phyloP scores from a whole-genome alignment of 2,113 vertebrate genomes.

The Lamprologus speciosus region DNA sequence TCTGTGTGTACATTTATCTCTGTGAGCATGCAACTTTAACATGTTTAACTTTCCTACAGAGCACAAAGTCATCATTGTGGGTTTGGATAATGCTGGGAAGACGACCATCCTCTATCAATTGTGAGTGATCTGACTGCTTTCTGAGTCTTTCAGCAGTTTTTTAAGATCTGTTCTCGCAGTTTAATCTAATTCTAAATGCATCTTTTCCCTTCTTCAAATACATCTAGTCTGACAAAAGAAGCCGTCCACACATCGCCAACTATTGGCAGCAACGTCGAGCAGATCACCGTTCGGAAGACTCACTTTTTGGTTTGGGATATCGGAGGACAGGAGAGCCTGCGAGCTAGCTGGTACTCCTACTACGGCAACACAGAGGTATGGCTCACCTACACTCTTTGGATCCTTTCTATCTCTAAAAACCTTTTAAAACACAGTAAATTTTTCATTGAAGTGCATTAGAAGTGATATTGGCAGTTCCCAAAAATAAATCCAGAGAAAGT shows the following conservation, averaged over 20 bases:
- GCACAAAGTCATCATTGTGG: slow-evolving; percentile 81
- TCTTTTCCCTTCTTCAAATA: not conserved
- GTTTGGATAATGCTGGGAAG: slow-evolving; percentile 82
- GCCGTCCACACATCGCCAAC: slow-evolving; percentile 79
- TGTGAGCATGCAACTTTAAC: not conserved
- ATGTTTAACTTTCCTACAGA: slow-evolving; percentile 56
- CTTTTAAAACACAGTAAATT: not conserved
- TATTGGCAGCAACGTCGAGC: slow-evolving; percentile 81
- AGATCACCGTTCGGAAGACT: slow-evolving; percentile 74
- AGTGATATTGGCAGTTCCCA: not conserved
- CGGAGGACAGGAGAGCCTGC: slow-evolving; percentile 76
- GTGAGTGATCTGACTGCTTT: slow-evolving; percentile 55
- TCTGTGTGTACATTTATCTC: not conserved
- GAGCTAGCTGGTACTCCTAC: slow-evolving; percentile 76
- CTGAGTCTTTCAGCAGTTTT: not conserved
- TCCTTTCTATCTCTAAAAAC: not conserved
- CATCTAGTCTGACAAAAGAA: slow-evolving; percentile 75
- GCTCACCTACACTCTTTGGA: accelerated
- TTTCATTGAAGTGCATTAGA: not conserved
- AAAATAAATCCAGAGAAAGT: not conserved
- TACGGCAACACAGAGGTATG: slow-evolving; percentile 78
- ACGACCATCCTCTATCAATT: slow-evolving; percentile 82
- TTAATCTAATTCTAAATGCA: not conserved
- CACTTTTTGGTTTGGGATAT: slow-evolving; percentile 83
- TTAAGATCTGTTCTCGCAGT: accelerated